Conservation (phyloP, 2,888 invertebrate species). For the Diachrysia chrysitis region DNA sequence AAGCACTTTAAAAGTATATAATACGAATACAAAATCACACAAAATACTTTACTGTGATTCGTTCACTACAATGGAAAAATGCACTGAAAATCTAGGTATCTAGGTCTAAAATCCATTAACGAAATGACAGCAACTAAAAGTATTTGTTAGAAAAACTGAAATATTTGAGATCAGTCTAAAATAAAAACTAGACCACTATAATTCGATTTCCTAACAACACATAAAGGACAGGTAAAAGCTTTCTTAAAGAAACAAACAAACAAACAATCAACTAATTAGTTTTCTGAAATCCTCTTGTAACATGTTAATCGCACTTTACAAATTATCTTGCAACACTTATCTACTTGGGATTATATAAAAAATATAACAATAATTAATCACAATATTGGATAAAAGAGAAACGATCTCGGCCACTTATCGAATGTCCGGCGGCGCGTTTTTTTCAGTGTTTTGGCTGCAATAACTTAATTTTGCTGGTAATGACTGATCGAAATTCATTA, state of each 20-base stretch:
- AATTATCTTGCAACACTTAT: background rate
- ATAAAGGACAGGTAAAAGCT: background rate
- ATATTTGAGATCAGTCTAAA: background rate
- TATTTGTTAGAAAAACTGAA: background rate
- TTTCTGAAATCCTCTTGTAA: background rate
- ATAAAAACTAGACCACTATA: background rate
- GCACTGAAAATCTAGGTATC: background rate
- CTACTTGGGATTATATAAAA: background rate
- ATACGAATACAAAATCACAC: background rate
- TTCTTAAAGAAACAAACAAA: background rate
- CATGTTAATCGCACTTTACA: background rate
- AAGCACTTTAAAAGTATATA: background rate
- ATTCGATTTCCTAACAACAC: background rate
- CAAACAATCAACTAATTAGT: conserved; percentile 4
- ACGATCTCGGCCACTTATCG: background rate
- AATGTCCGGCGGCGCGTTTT: background rate
- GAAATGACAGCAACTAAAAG: background rate
- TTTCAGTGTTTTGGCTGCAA: background rate
- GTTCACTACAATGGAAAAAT: background rate
- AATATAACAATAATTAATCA: background rate
- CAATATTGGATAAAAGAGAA: background rate
- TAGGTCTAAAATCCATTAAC: background rate
- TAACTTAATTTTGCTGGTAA: background rate
- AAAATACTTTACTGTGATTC: background rate
- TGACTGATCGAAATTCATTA: background rate